phyloP scores from a whole-genome alignment of 2,113 vertebrate species.

The Corynorhinus townsendii region DNA sequence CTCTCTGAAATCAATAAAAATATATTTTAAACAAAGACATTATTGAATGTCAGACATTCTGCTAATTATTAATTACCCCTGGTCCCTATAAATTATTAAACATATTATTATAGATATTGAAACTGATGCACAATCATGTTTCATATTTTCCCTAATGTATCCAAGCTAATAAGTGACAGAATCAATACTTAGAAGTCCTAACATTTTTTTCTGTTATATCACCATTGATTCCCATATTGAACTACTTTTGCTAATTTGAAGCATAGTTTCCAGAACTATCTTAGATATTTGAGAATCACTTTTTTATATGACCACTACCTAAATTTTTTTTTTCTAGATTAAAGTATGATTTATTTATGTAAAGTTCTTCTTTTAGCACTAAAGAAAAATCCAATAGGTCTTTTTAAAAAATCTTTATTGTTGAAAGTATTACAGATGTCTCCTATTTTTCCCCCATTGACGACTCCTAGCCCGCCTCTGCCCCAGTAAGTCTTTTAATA shows the following conservation, averaged over 20 bases:
- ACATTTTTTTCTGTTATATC: neutral
- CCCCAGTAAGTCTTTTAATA: neutral
- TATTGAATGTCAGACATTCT: neutral
- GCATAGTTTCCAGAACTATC: neutral
- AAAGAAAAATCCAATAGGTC: neutral
- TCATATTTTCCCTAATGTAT: neutral
- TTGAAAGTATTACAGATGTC: too few relatives aligned
- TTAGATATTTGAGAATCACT: neutral
- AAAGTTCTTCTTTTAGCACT: neutral
- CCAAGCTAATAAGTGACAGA: neutral
- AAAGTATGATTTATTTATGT: neutral
- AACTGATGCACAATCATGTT: neutral
- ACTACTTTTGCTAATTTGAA: constrained; percentile 9
- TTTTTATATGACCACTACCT: neutral
- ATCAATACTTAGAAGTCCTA: neutral
- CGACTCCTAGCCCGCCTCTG: too few relatives aligned
- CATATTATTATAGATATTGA: neutral
- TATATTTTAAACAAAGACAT: neutral
- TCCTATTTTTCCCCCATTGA: too few relatives aligned
- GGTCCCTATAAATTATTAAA: neutral
- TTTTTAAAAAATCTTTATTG: neutral
- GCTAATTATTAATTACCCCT: neutral
- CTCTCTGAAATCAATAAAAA: too few relatives aligned
- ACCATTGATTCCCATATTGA: neutral
- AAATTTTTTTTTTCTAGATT: neutral